Evolutionary conservation across 2,888 invertebrate genomes (phyloP).

Genomic region (Hyppa rectilinea): DNA sequence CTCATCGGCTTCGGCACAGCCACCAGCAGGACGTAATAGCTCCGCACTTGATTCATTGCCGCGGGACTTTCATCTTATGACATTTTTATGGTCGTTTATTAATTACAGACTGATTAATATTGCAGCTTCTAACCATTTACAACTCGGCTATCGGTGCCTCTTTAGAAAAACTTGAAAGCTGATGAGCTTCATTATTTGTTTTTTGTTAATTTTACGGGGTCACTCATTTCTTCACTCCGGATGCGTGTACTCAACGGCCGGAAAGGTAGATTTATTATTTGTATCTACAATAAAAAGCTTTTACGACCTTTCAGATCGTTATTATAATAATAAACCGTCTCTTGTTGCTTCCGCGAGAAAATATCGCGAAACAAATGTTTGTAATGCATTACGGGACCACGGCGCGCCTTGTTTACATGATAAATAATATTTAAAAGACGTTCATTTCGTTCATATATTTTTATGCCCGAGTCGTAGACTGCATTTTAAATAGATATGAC

Average conservation of each 20-base stretch:
- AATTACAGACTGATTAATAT: constrained; percentile 61
- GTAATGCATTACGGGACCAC: constrained; percentile 51
- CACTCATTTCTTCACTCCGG: constrained; percentile 69
- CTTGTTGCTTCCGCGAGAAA: constrained; percentile 59
- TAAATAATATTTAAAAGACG: constrained; percentile 76
- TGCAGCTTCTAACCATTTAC: constrained; percentile 47
- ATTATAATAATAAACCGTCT: constrained; percentile 76
- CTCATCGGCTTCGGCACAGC: constrained; percentile 42
- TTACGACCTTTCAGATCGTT: constrained; percentile 68
- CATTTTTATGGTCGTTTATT: constrained; percentile 62
- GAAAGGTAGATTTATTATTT: constrained; percentile 77
- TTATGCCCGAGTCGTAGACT: constrained; percentile 63
- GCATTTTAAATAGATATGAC: constrained; percentile 70
- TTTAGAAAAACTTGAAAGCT: constrained; percentile 49
- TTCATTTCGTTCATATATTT: constrained; percentile 66
- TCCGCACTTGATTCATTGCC: constrained; percentile 68
- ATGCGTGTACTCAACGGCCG: constrained; percentile 65
- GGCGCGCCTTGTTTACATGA: constrained; percentile 71
- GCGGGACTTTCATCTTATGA: constrained; percentile 64
- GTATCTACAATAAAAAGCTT: constrained; percentile 74
- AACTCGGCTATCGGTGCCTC: constrained; percentile 40
- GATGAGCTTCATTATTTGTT: constrained; percentile 54
- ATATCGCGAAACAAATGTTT: constrained; percentile 61
- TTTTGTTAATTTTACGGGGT: constrained; percentile 56
- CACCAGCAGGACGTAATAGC: constrained; percentile 57